These are phyloP conservation scores for Ericerus pela DNA, from an alignment of 1,140 invertebrate genomes.

Conservation along the genomic window DNA sequence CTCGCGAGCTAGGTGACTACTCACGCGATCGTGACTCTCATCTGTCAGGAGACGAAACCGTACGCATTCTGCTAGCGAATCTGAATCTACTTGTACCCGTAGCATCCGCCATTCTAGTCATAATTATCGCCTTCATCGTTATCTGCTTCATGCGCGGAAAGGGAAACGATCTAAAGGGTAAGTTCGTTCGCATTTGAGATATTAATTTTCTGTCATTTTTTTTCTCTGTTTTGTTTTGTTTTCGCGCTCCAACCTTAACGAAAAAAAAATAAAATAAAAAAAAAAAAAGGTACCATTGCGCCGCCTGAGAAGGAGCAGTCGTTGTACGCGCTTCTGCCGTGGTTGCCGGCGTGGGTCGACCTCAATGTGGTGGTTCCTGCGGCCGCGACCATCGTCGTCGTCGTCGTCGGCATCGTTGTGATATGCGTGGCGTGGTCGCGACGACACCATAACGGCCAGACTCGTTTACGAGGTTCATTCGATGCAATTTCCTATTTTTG, in stretches of 20 bases:
- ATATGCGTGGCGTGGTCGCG: slow-evolving; percentile 71
- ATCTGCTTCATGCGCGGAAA: slow-evolving; percentile 74
- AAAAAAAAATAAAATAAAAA: no score
- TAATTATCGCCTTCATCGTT: slow-evolving; percentile 80
- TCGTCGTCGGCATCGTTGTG: slow-evolving; percentile 73
- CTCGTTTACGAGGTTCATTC: slow-evolving; percentile 54
- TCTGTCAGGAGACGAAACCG: slow-evolving; percentile 50
- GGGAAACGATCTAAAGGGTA: slow-evolving; percentile 68
- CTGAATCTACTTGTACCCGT: slow-evolving; percentile 88
- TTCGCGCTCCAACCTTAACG: no score
- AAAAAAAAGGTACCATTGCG: slow-evolving; percentile 65
- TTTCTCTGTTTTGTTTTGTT: slow-evolving; percentile 21
- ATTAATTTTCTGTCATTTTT: slow-evolving; percentile 28
- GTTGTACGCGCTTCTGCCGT: slow-evolving; percentile 48
- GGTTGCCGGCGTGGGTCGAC: slow-evolving; percentile 71
- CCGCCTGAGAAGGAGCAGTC: slow-evolving; percentile 50
- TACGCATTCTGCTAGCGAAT: slow-evolving; percentile 69
- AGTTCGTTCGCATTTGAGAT: slow-evolving; percentile 29
- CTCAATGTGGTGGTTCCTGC: slow-evolving; percentile 72
- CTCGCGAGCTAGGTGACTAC: slow-evolving; percentile 58
- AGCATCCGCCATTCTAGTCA: slow-evolving; percentile 73
- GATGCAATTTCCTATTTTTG: background rate
- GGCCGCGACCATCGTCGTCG: slow-evolving; percentile 66
- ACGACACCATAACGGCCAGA: slow-evolving; percentile 53
- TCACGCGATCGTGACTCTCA: slow-evolving; percentile 34